These are phyloP conservation scores for Pteruthius melanotis DNA, from an alignment of 2,113 vertebrate species.

Conservation along the genomic window DNA sequence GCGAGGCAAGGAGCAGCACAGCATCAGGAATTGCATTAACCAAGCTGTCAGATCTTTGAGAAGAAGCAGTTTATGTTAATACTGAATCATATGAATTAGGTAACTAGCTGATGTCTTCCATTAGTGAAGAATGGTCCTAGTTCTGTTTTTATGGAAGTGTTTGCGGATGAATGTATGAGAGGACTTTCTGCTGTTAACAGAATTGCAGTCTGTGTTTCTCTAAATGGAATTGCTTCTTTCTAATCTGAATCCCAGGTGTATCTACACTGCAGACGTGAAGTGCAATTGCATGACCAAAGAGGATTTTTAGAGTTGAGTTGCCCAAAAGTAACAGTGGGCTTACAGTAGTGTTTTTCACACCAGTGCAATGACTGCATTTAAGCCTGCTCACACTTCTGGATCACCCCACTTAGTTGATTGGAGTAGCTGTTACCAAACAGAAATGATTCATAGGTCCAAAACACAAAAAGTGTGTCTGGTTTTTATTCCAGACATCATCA, in stretches of 20 bases:
- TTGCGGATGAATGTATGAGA: not conserved
- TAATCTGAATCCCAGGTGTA: not conserved
- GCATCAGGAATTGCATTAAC: slow-evolving; percentile 2
- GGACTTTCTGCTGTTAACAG: not conserved
- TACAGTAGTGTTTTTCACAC: not conserved
- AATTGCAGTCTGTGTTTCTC: not conserved
- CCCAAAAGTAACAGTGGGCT: not conserved
- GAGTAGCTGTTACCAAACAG: not conserved
- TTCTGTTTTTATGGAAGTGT: not conserved
- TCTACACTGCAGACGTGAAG: not conserved
- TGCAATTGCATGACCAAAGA: not conserved
- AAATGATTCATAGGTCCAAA: not conserved
- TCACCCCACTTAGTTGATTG: not conserved
- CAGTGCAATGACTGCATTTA: not conserved
- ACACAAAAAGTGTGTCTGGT: not conserved
- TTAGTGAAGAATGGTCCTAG: not conserved
- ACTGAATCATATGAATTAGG: not conserved
- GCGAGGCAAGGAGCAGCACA: not conserved
- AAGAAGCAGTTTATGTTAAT: not conserved
- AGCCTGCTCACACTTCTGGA: not conserved
- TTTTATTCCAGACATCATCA: too few relatives aligned
- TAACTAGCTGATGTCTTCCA: not conserved
- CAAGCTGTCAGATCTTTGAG: not conserved
- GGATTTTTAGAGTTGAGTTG: not conserved
- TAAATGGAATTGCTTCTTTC: not conserved